Evolutionary conservation across 1,140 invertebrate species (phyloP).

Genomic region (Drosophila tristis): DNA sequence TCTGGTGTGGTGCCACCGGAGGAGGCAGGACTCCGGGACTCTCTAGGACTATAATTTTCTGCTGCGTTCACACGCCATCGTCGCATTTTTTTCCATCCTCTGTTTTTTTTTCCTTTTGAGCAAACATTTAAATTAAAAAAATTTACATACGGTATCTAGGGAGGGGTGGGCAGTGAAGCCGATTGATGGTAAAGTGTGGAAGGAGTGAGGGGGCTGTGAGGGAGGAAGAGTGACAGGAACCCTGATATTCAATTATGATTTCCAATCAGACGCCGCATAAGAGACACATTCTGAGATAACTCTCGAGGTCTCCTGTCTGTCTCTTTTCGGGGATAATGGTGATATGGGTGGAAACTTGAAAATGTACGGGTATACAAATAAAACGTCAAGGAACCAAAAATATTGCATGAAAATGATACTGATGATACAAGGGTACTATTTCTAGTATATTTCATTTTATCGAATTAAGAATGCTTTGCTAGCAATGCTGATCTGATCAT

Average conservation of each 20-base stretch:
- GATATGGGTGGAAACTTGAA: slow-evolving; percentile 2
- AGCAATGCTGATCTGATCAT: no score
- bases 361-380: neutral
- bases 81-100: slow-evolving; percentile 64
- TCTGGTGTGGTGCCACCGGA: neutral
- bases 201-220: neutral
- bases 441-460: no score
- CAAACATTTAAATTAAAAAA: slow-evolving; percentile 82
- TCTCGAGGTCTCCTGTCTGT: slow-evolving; percentile 19
- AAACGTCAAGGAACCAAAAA: no score
- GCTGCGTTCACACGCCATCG: slow-evolving; percentile 81
- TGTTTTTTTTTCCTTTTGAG: slow-evolving; percentile 60
- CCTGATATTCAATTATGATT: slow-evolving; percentile 80
- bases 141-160: slow-evolving; percentile 63
- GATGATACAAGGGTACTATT: no score
- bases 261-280: slow-evolving; percentile 54
- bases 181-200: slow-evolving; percentile 14
- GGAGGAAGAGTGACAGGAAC: slow-evolving; percentile 58
- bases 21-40: slow-evolving; percentile 14
- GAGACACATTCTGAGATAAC: slow-evolving; percentile 71
- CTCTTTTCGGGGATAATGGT: slow-evolving; percentile 6
- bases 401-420: no score
- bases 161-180: slow-evolving; percentile 3
- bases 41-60: slow-evolving; percentile 67
- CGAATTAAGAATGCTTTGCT: no score